These are phyloP conservation scores for Pinctada fucata DNA, from an alignment of 2,888 invertebrate species.

Conservation along the genomic window DNA sequence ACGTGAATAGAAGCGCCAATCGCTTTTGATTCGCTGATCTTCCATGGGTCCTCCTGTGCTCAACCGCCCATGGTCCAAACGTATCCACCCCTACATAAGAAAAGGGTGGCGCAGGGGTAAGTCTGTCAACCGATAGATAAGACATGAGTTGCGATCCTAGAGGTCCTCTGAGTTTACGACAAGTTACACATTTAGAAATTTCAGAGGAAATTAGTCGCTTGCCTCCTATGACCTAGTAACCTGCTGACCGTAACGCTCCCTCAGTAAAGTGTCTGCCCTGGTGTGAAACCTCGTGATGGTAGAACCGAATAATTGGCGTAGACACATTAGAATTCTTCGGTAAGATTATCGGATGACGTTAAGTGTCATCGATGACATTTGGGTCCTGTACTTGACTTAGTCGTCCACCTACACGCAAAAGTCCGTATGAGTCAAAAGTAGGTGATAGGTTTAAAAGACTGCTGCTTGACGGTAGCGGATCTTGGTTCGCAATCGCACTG, in stretches of 20 bases:
- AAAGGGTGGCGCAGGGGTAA: constrained; percentile 40
- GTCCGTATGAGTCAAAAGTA: constrained; percentile 28
- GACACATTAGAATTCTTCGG: constrained; percentile 36
- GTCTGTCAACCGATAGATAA: constrained; percentile 36
- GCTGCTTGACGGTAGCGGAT: constrained; percentile 20
- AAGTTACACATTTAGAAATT: constrained; percentile 32
- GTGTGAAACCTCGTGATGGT: constrained; percentile 38
- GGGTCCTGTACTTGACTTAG: constrained; percentile 10
- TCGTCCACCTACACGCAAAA: constrained; percentile 40
- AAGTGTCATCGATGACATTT: constrained; percentile 1
- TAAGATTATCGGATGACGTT: constrained; percentile 36
- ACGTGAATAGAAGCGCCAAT: too few species aligned
- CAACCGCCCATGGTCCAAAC: neutral
- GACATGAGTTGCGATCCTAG: constrained; percentile 29
- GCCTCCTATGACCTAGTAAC: constrained; percentile 43
- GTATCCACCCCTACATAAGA: neutral
- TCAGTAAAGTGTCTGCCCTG: constrained; percentile 34
- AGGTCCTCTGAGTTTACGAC: constrained; percentile 33
- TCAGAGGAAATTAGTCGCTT: constrained; percentile 34
- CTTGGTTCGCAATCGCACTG: neutral
- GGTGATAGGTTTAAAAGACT: constrained; percentile 29
- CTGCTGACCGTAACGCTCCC: too few species aligned
- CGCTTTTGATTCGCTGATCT: too few species aligned
- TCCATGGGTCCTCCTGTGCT: too few species aligned
- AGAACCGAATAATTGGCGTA: constrained; percentile 34